A percentile compares a stretch with the other conserved stretches of the same genome.
Conservation (phyloP, 2,113 vertebrate species). For the Formicarius rufipectus region DNA sequence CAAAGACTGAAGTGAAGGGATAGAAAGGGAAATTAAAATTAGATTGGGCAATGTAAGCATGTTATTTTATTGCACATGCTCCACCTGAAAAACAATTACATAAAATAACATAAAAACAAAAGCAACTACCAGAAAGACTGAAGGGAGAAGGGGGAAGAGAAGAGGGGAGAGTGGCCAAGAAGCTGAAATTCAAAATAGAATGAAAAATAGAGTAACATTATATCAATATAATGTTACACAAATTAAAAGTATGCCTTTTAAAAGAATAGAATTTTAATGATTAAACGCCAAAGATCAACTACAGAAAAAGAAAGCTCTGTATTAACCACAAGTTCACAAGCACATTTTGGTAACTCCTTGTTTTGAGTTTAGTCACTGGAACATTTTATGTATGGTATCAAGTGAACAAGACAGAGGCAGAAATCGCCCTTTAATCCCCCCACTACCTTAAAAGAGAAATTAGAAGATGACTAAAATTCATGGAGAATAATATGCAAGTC, state of each 20-base stretch:
- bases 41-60: background rate
- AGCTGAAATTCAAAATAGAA: background rate
- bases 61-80: background rate
- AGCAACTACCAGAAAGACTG: background rate
- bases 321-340: background rate
- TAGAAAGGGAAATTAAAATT: background rate
- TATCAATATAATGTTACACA: background rate
- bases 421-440: background rate
- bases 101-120: background rate
- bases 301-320: background rate
- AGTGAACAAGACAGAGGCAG: background rate
- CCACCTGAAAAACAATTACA: background rate
- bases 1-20: background rate
- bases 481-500: background rate
- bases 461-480: background rate
- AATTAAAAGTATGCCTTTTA: background rate
- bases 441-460: background rate
- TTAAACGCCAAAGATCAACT: background rate
- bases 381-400: background rate
- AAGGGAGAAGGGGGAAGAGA: background rate
- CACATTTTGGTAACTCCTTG: background rate
- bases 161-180: background rate
- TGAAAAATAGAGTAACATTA: background rate
- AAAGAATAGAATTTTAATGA: background rate
- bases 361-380: background rate